Evolutionary conservation across 2,113 vertebrate genomes (phyloP).

Genomic region (Ellobius talpinus): DNA sequence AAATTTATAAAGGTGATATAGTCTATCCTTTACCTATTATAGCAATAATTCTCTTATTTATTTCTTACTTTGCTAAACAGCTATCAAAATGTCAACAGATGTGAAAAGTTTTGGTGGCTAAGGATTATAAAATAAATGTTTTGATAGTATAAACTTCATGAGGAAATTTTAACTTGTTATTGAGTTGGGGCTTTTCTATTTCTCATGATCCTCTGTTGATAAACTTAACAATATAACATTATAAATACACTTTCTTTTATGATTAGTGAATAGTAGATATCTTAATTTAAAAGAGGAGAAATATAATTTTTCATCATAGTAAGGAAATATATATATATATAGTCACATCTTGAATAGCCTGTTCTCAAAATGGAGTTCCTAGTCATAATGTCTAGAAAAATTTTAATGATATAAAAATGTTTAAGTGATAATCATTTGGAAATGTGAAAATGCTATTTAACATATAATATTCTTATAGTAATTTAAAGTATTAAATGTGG

Average conservation of each 20-base stretch:
- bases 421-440: neutral
- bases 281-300: neutral
- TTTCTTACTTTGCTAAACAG: neutral
- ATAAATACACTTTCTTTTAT: neutral
- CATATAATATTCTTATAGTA: neutral
- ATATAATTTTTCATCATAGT: neutral
- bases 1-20: neutral
- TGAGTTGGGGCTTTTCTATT: neutral
- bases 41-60: neutral
- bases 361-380: neutral
- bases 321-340: neutral
- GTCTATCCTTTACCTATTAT: neutral
- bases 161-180: neutral
- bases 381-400: neutral
- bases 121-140: slow-evolving; percentile 14
- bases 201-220: neutral
- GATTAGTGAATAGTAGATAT: neutral
- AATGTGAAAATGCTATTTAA: neutral
- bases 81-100: slow-evolving; percentile 38
- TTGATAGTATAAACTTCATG: neutral
- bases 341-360: neutral
- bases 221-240: neutral
- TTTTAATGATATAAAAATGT: neutral
- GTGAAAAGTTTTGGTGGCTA: neutral
- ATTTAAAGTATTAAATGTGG: neutral